phyloP scores from a whole-genome alignment of 2,888 invertebrate genomes.

The Leptarthrus brevirostris region DNA sequence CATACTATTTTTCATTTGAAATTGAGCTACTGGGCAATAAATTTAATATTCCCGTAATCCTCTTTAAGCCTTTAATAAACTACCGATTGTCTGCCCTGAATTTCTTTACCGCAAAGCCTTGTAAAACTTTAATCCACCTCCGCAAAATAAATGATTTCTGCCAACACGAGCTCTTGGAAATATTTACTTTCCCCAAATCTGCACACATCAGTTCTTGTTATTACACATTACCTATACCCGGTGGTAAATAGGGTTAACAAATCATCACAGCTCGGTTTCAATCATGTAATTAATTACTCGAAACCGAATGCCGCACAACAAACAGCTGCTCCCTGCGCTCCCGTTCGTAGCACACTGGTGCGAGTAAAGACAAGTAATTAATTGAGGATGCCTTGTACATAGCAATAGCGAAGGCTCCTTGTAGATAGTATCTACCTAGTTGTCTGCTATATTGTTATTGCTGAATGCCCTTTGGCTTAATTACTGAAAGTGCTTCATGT shows the following conservation, averaged over 20 bases:
- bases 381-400: constrained; percentile 28
- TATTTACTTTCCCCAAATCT: no score
- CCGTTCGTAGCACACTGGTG: not conserved
- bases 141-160: no score
- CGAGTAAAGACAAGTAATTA: not conserved
- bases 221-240: not conserved
- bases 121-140: no score
- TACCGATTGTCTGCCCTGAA: no score
- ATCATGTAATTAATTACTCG: constrained; percentile 39
- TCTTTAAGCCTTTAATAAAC: no score
- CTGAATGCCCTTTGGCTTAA: constrained; percentile 29
- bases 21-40: no score
- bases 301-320: constrained; percentile 29
- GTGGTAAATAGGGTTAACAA: constrained; percentile 14
- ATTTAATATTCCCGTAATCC: no score
- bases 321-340: not conserved
- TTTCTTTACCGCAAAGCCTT: no score
- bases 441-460: constrained; percentile 22
- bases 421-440: constrained; percentile 2
- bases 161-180: no score
- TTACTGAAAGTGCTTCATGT: constrained; percentile 33
- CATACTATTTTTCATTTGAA: no score
- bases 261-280: constrained; percentile 29
- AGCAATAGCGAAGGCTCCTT: constrained; percentile 10
- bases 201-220: no score